Evolutionary conservation across 64 coral and sea anemone genomes (phyloP), one percentile per base, ranked within the genome.

Genomic region (Dendronephthya gigantea): DNA sequence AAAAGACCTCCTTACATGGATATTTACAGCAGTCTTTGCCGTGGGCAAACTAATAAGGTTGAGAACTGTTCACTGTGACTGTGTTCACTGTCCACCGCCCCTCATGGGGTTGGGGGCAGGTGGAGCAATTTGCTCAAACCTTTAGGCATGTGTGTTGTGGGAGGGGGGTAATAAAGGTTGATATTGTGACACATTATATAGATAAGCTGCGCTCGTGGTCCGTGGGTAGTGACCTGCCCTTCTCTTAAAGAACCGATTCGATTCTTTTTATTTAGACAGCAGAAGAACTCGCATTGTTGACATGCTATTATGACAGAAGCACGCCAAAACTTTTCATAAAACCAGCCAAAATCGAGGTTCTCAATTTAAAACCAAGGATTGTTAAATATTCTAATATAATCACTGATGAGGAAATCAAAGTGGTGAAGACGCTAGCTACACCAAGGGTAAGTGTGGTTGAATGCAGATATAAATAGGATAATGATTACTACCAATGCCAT

Each of bases 281-380:
- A 30, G 59, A 9, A 41, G 27, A 72, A 87, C 34, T 13, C 43
- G 88, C 85, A 16, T 50, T 83, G 8, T 87, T 93, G 0, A 83
- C 25, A 4, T 93, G 91, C 68, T 90, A 86, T 29, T 87, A 87
- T 49, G 83, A 81, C 34, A 86, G 16, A 13, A 66, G 83, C 33
- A 49, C 43, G 31, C 91, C 87, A 28, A 23, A 17, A 30, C 72
- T 87, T 2, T 5, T 85, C 0, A 38, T 93, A 28, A 93, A 87
- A 39, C 91, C 91, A 9, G 84, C 88, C 8, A 93, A 93, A 52
- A 82, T 93, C 19, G 91, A 93, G 59, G 85, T 86, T 31, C 40
- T 93, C 12, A 90, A 85, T 40, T 23, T 87, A 16, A 55, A 93
- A 13, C 91, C 87, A 83, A 76, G 86, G 32, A 89, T 93, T 68